A percentile compares a stretch with the other conserved stretches of the same genome.
phyloP scores from a whole-genome alignment of 2,113 vertebrate species.

The Pangasianodon hypophthalmus region DNA sequence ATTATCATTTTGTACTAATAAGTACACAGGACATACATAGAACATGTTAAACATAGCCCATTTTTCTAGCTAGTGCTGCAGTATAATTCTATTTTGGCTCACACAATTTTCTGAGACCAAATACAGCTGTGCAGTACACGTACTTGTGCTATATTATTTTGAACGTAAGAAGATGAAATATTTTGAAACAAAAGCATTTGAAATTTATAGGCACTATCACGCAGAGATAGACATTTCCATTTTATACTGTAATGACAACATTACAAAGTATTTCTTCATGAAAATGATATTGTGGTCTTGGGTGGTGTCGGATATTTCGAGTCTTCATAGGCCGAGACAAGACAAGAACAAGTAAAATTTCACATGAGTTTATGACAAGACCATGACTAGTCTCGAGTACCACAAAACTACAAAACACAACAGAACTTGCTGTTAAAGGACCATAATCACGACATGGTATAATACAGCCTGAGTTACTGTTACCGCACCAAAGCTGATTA shows the following conservation, averaged over 20 bases:
- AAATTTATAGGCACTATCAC: background rate
- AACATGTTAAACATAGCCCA: too few species aligned
- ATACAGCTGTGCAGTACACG: background rate
- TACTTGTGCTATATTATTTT: background rate
- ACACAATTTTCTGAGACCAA: background rate
- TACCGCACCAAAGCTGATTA: too few species aligned
- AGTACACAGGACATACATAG: too few species aligned
- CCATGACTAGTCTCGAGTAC: background rate
- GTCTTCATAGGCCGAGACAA: background rate
- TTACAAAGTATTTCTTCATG: background rate
- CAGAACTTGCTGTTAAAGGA: background rate
- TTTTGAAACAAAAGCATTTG: background rate
- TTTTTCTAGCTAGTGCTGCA: too few species aligned
- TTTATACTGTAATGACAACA: background rate
- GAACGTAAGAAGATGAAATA: background rate
- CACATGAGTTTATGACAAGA: background rate
- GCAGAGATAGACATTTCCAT: background rate
- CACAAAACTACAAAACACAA: background rate
- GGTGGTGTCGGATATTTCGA: background rate
- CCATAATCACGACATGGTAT: background rate
- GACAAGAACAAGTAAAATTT: background rate
- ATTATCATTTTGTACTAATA: too few species aligned
- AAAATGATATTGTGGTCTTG: background rate
- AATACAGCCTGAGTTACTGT: too few species aligned
- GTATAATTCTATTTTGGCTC: background rate